A percentile compares a stretch with the other conserved stretches of the same genome.
Evolutionary conservation across 2,888 invertebrate genomes (phyloP).

Genomic region (Hedychridium roseum): DNA sequence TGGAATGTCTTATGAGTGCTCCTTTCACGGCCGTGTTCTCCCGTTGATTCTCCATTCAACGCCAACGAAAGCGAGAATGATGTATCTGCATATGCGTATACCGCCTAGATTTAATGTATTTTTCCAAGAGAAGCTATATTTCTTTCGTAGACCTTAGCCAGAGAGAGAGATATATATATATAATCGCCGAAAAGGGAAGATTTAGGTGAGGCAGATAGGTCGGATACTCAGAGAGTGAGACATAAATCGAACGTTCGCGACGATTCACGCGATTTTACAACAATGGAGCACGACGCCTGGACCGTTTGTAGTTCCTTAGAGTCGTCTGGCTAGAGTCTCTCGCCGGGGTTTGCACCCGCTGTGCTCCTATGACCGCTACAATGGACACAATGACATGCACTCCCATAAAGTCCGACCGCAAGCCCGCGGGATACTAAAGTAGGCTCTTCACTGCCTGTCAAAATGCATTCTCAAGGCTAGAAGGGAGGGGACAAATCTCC

Average conservation of each 20-base stretch:
- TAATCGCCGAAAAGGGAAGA: too few relatives aligned
- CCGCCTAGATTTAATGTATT: too few relatives aligned
- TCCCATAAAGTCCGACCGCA: slow-evolving; percentile 34
- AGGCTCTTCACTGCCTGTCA: slow-evolving; percentile 18
- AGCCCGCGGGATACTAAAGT: slow-evolving; percentile 22
- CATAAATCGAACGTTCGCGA: slow-evolving; percentile 1
- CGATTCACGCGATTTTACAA: slow-evolving; percentile 12
- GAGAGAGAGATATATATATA: too few relatives aligned
- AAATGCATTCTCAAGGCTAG: slow-evolving; percentile 25
- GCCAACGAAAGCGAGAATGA: too few relatives aligned
- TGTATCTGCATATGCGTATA: too few relatives aligned
- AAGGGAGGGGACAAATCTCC: too few relatives aligned
- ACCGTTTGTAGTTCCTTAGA: slow-evolving; percentile 24
- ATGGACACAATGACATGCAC: slow-evolving; percentile 42
- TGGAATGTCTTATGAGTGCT: too few relatives aligned
- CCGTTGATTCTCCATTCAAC: too few relatives aligned
- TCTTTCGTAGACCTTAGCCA: too few relatives aligned
- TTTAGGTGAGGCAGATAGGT: too few relatives aligned
- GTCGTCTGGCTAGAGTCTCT: slow-evolving; percentile 7
- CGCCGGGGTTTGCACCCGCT: slow-evolving; percentile 11
- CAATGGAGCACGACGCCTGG: slow-evolving; percentile 32
- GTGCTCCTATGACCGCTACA: slow-evolving; percentile 26
- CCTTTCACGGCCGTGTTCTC: too few relatives aligned
- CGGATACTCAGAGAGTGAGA: not conserved
- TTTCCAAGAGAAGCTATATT: too few relatives aligned